Evolutionary conservation across 2,888 invertebrate species (phyloP), one percentile per base, ranked within the genome.

Genomic region (Stenoptilia bipunctidactyla): DNA sequence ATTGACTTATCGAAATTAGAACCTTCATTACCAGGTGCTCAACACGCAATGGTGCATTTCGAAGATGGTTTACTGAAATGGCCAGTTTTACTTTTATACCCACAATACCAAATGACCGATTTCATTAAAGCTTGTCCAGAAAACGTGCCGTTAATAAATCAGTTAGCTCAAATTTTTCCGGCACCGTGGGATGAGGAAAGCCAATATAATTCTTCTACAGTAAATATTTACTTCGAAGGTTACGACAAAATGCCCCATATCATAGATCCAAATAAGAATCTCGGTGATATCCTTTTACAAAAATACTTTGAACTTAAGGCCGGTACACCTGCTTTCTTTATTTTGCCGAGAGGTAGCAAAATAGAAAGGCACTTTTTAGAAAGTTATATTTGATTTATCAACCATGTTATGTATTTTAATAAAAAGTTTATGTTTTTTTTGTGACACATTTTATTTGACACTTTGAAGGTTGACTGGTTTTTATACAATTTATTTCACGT

Each of bases 81-180:
- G 97, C 97, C 97, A 0, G 90, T 96, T 0, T 80, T 94, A 13
- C 88, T 97, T 50, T 76, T 94, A 9, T 98, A 97, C 69, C 97
- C 97, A 0, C 96, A 97, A 71, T 90, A 90, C 58, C 85, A 90
- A 43, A 89, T 92, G 55, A 92, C 94, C 37, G 98, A 98, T 69
- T 93, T 96, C 53, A 87, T 98, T 33, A 90, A 92, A 64, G 86
- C 88, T 42, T 93, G 96, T 57, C 86, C 88, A 8, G 96, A 97
- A 73, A 86, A 89, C 52, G 85, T 86, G 1, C 74, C 84, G 84
- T 88, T 87, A 65, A 65, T 63, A 1, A 58, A 50, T 43, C 73
- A 70, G 30, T 52, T 79, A 27, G 68, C 80, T 30, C 86, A 88
- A 51, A 67, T 94, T 34, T 92, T 95, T 56, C 83, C 83, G 0